These are phyloP conservation scores for Cynopterus sphinx DNA, from an alignment of 2,797 vertebrate species.

Conservation along the genomic window DNA sequence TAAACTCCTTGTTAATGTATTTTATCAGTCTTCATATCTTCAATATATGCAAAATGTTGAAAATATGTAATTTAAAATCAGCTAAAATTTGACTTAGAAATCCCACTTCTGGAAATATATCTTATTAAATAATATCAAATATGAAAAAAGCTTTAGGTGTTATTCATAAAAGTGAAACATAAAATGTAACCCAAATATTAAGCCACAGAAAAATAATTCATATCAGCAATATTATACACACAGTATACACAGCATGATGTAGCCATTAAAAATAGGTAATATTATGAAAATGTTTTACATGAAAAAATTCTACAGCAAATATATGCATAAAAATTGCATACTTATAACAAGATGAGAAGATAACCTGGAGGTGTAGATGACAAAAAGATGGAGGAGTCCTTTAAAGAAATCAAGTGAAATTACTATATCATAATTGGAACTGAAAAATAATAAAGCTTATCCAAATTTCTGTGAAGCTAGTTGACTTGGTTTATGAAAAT, in stretches of 20 bases:
- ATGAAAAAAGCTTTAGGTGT: not conserved
- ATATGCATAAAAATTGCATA: not conserved
- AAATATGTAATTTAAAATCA: not conserved
- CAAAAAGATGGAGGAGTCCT: not conserved
- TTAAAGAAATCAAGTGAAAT: slow-evolving; percentile 22
- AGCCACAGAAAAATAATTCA: not conserved
- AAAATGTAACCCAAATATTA: not conserved
- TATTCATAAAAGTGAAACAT: slow-evolving; percentile 19
- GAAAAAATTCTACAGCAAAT: not conserved
- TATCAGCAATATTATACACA: not conserved
- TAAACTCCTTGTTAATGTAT: not conserved
- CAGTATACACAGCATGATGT: not conserved
- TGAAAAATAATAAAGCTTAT: not conserved
- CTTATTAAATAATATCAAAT: not conserved
- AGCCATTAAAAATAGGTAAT: not conserved
- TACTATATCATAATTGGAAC: not conserved
- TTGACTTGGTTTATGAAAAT: not conserved
- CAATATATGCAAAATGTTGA: not conserved
- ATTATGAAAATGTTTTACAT: not conserved
- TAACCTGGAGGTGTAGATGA: not conserved
- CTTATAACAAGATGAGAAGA: not conserved
- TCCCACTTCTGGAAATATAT: not conserved
- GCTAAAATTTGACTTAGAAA: not conserved
- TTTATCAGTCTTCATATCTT: not conserved
- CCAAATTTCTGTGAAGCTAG: not conserved